These are phyloP conservation scores for Meandrina meandrites DNA, from an alignment of 92 coral and sea anemone species.

Conservation along the genomic window DNA sequence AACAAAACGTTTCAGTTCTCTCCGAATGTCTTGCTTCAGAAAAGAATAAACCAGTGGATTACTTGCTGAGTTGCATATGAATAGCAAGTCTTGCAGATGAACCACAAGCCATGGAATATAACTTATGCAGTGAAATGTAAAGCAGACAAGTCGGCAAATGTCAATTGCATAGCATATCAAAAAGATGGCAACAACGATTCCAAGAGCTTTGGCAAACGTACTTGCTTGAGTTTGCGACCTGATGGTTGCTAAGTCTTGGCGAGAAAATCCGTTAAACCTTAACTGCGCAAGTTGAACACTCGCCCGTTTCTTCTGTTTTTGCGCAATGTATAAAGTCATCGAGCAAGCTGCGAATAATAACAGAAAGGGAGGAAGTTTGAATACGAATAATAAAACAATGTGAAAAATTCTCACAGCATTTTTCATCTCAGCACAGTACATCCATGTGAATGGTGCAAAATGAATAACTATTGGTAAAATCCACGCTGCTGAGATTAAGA, in stretches of 20 bases:
- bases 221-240: not conserved
- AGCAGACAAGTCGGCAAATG: slow-evolving; percentile 9
- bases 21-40: slow-evolving; percentile 17
- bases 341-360: slow-evolving; percentile 3
- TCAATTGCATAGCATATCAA: slow-evolving; percentile 13
- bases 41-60: slow-evolving; percentile 14
- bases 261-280: not conserved
- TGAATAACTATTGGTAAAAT: slow-evolving; percentile 34
- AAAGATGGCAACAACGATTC: slow-evolving; percentile 8
- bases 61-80: slow-evolving; percentile 7
- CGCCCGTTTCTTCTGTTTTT: not conserved
- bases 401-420: not conserved
- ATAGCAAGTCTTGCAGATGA: not conserved
- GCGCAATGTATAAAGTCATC: not conserved
- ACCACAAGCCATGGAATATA: not conserved
- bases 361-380: slow-evolving; percentile 13
- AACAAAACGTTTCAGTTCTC: not conserved
- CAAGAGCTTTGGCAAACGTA: slow-evolving; percentile 15
- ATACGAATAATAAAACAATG: not conserved
- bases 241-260: not conserved
- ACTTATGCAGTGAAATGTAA: not conserved
- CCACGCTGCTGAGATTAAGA: slow-evolving; percentile 55
- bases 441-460: slow-evolving; percentile 11
- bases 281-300: slow-evolving; percentile 11
- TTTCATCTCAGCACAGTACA: slow-evolving; percentile 22